phyloP scores from a whole-genome alignment of 2,113 vertebrate species.

The Clarias gariepinus region DNA sequence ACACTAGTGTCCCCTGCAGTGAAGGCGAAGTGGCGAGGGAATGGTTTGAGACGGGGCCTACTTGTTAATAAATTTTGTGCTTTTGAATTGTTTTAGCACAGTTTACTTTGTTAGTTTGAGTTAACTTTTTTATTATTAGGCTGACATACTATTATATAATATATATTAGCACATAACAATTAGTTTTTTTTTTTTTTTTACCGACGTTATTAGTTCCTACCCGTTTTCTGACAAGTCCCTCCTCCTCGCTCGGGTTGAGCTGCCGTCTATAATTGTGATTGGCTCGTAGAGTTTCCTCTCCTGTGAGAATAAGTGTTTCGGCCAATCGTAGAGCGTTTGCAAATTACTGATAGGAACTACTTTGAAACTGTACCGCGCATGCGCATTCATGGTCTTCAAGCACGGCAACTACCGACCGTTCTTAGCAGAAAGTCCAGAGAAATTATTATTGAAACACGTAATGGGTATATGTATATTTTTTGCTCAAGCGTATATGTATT shows the following conservation, averaged over 20 bases:
- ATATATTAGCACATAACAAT: too few relatives aligned
- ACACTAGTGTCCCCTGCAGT: not conserved
- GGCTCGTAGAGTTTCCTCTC: not conserved
- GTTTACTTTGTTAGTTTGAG: not conserved
- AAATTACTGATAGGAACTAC: not conserved
- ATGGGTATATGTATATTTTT: not conserved
- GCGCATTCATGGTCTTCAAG: not conserved
- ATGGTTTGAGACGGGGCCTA: constrained; percentile 31
- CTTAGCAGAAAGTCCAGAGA: not conserved
- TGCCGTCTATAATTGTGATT: not conserved
- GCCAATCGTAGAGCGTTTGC: not conserved
- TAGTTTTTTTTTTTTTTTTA: not conserved
- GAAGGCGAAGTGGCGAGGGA: constrained; percentile 16
- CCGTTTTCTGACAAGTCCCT: not conserved
- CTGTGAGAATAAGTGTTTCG: not conserved
- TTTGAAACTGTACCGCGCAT: not conserved
- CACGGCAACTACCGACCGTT: not conserved
- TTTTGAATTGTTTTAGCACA: too few relatives aligned
- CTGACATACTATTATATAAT: not conserved
- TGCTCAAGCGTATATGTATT: not conserved
- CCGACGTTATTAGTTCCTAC: not conserved
- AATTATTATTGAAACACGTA: not conserved
- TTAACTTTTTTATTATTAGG: not conserved
- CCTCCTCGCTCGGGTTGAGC: not conserved
- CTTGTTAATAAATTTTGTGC: not conserved